Evolutionary conservation across 2,888 invertebrate species (phyloP).

Genomic region (Synergus japonicus): DNA sequence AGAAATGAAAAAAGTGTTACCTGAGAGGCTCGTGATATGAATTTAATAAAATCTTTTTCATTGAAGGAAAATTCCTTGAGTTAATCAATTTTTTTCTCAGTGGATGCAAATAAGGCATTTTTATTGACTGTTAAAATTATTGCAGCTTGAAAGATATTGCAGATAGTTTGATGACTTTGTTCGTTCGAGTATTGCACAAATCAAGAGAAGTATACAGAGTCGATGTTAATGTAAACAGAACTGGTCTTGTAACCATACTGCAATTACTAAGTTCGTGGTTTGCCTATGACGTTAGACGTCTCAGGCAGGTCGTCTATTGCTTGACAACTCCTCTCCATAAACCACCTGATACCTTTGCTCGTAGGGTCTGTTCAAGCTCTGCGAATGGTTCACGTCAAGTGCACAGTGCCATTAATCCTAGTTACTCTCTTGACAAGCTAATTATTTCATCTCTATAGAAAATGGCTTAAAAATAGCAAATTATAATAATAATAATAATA

Average conservation of each 20-base stretch:
- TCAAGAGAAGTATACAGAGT: slow-evolving; percentile 5
- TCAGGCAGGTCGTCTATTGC: slow-evolving; percentile 61
- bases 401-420: slow-evolving; percentile 17
- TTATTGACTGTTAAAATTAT: neutral
- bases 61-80: no score
- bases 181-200: neutral
- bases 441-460: neutral
- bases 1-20: no score
- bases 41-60: no score
- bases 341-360: slow-evolving; percentile 41
- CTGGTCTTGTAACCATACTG: slow-evolving; percentile 33
- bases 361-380: neutral
- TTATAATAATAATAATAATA: no score
- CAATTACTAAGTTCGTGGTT: slow-evolving; percentile 64
- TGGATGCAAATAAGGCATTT: neutral
- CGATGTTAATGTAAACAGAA: slow-evolving; percentile 3
- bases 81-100: neutral
- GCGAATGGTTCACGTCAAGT: slow-evolving; percentile 12
- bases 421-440: neutral
- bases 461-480: neutral
- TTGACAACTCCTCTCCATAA: slow-evolving; percentile 55
- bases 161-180: slow-evolving; percentile 6
- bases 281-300: slow-evolving; percentile 67
- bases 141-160: neutral
- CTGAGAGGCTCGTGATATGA: no score